phyloP scores from a whole-genome alignment of 2,113 vertebrate genomes.

The Steatornis caripensis region DNA sequence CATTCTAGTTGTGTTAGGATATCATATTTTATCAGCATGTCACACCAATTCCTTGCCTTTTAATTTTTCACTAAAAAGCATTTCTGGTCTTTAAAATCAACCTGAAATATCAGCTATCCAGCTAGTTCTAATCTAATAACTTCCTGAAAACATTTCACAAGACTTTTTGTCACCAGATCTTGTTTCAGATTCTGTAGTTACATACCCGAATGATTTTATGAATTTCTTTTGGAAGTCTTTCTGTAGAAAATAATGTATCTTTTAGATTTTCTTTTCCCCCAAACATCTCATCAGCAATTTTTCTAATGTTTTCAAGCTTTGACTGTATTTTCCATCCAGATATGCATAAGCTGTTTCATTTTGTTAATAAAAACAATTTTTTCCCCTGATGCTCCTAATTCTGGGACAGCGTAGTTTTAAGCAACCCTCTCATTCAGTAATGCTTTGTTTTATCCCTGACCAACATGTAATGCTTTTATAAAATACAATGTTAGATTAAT shows the following conservation, averaged over 20 bases:
- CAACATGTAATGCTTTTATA: not conserved
- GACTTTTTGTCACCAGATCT: not conserved
- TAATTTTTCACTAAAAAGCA: not conserved
- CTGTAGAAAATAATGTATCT: not conserved
- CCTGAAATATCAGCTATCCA: not conserved
- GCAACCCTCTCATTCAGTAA: not conserved
- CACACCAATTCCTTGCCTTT: not conserved
- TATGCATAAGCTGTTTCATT: not conserved
- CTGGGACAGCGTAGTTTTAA: not conserved
- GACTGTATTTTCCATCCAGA: not conserved
- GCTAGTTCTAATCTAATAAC: not conserved
- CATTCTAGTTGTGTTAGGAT: not conserved
- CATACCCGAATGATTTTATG: not conserved
- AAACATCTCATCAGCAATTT: not conserved
- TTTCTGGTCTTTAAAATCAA: not conserved
- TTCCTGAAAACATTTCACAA: not conserved
- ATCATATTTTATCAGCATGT: not conserved
- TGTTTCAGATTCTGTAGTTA: not conserved
- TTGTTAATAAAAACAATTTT: not conserved
- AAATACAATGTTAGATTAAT: not conserved
- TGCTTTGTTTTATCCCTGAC: not conserved
- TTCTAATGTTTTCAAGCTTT: not conserved
- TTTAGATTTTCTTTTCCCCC: not conserved
- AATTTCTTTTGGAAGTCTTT: not conserved
- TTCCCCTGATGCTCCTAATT: not conserved